Conservation (phyloP, 2,113 vertebrate species). For the Lontra canadensis region DNA sequence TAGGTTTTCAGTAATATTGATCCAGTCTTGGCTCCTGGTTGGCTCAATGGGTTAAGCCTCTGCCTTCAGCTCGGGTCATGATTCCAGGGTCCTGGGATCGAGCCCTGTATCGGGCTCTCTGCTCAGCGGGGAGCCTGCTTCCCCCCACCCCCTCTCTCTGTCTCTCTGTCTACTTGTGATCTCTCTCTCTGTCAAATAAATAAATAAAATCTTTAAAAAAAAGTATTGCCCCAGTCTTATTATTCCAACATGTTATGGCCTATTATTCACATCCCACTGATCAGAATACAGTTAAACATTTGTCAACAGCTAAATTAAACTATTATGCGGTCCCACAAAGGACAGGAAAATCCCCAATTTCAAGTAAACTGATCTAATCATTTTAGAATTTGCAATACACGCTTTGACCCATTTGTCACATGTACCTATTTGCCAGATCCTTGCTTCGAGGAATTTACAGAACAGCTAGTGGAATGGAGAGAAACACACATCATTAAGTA, state of each 20-base stretch:
- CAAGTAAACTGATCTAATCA: not conserved
- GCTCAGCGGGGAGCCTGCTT: too few species aligned
- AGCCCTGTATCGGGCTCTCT: too few species aligned
- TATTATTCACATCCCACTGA: constrained; percentile 55
- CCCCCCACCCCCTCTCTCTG: too few species aligned
- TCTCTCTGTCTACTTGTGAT: too few species aligned
- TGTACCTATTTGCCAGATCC: not conserved
- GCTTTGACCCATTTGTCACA: not conserved
- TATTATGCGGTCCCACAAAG: not conserved
- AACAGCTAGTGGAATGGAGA: not conserved
- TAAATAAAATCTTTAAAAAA: too few species aligned
- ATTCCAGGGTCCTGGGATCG: too few species aligned
- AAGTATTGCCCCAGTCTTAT: not conserved
- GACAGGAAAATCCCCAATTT: not conserved
- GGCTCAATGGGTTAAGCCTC: too few species aligned
- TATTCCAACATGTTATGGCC: not conserved
- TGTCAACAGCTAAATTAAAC: constrained; percentile 31
- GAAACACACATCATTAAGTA: not conserved
- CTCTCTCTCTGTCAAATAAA: too few species aligned
- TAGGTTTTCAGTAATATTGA: constrained; percentile 17
- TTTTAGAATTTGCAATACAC: not conserved
- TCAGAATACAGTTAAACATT: constrained; percentile 59
- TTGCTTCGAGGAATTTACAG: not conserved
- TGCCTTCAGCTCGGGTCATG: too few species aligned
- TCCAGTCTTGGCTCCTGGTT: not conserved